Percentiles rank a stretch among this genome's conserved stretches.
These are phyloP conservation scores for Thalassophryne amazonica DNA, from an alignment of 2,797 vertebrate genomes.

Conservation along the genomic window DNA sequence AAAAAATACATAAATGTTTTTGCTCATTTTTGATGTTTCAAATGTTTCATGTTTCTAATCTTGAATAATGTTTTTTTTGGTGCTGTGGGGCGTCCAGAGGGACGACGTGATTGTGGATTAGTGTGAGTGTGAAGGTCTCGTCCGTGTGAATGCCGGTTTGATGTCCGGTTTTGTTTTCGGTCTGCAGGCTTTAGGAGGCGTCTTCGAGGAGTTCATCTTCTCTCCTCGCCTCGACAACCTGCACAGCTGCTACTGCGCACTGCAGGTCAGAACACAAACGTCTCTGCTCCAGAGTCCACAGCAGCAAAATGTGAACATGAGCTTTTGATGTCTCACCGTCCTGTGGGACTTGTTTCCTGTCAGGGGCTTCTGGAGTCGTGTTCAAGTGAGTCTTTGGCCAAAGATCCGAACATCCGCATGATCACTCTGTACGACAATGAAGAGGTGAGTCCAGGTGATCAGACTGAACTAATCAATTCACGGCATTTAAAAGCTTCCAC, in stretches of 20 bases:
- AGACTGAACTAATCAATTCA: too few species aligned
- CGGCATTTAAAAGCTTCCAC: too few species aligned
- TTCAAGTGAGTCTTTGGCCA: conserved; percentile 73
- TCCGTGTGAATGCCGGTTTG: too few species aligned
- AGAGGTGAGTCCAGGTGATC: conserved; percentile 86
- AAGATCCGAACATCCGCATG: conserved; percentile 88
- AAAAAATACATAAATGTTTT: too few species aligned
- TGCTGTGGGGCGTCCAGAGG: too few species aligned
- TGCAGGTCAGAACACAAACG: conserved; percentile 79
- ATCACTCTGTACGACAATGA: conserved; percentile 93
- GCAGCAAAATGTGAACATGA: too few species aligned
- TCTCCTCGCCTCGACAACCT: conserved; percentile 94
- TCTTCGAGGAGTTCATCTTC: conserved; percentile 93
- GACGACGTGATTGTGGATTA: too few species aligned
- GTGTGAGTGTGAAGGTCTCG: too few species aligned
- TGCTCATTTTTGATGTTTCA: too few species aligned
- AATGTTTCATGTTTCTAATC: too few species aligned
- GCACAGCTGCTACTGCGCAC: conserved; percentile 96
- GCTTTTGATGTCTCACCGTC: background rate
- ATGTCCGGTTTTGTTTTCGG: background rate
- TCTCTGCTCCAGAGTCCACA: too few species aligned
- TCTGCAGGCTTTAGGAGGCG: conserved; percentile 86
- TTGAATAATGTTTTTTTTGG: too few species aligned
- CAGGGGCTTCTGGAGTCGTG: conserved; percentile 90
- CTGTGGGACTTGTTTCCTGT: background rate